These are phyloP conservation scores for Phoeniculus purpureus DNA, from an alignment of 2,797 vertebrate species.

Conservation along the genomic window DNA sequence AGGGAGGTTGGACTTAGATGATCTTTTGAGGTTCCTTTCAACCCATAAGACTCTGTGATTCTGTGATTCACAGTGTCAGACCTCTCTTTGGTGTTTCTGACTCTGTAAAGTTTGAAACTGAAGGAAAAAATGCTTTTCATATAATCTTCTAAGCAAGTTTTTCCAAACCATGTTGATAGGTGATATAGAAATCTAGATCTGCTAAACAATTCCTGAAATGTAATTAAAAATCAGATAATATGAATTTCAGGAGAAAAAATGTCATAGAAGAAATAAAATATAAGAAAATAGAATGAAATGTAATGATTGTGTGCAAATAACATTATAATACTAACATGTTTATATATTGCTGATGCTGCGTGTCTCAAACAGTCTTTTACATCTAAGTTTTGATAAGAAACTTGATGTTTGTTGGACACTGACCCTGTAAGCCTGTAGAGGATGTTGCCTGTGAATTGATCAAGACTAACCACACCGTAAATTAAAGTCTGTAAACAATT, in stretches of 20 bases:
- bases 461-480: neutral
- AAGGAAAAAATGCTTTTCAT: neutral
- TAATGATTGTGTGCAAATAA: neutral
- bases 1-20: no score
- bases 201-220: neutral
- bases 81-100: neutral
- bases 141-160: neutral
- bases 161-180: neutral
- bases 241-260: neutral
- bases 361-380: neutral
- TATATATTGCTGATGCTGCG: neutral
- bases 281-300: no score
- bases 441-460: neutral
- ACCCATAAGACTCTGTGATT: no score
- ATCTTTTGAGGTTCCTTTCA: no score
- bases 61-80: neutral
- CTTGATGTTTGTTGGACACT: neutral
- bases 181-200: neutral
- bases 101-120: neutral
- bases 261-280: neutral
- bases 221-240: neutral
- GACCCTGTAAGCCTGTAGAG: neutral
- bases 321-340: neutral
- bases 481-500: constrained; percentile 14
- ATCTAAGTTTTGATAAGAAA: neutral